phyloP scores from a whole-genome alignment of 1,140 invertebrate genomes.

The Ceratitis capitata region DNA sequence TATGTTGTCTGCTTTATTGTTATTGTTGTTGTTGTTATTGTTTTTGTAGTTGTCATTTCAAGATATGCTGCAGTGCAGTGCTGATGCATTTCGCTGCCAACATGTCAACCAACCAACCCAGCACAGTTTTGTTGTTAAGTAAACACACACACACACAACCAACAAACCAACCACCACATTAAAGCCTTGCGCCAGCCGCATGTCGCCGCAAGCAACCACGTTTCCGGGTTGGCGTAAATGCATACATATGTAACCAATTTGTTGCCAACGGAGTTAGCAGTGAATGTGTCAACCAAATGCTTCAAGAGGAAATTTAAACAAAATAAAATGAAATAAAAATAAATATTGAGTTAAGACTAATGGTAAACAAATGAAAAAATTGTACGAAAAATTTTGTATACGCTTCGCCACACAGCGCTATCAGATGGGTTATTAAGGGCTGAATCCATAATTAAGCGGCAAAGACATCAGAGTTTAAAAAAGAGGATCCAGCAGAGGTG shows the following conservation, averaged over 20 bases:
- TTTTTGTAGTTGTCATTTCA: too few species aligned
- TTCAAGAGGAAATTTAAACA: neutral
- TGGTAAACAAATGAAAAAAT: neutral
- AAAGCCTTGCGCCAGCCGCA: neutral
- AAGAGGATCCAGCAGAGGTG: too few species aligned
- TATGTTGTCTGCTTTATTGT: neutral
- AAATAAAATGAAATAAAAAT: neutral
- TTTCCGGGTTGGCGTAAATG: too few species aligned
- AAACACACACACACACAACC: neutral
- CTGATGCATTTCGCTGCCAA: neutral
- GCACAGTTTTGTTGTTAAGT: neutral
- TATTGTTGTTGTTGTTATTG: too few species aligned
- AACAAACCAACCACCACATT: neutral
- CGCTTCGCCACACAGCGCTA: too few species aligned
- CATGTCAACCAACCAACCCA: too few species aligned
- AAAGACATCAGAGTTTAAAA: too few species aligned
- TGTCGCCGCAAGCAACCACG: neutral
- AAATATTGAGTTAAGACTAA: neutral
- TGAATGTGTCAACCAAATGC: slow-evolving; percentile 7
- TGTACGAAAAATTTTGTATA: neutral
- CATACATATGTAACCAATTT: neutral
- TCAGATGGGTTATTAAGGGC: too few species aligned
- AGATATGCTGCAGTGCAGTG: neutral
- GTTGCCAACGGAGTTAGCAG: slow-evolving; percentile 20
- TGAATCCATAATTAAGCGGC: too few species aligned